Evolutionary conservation across 2,888 invertebrate genomes (phyloP).

Genomic region (Capitulum mitella): DNA sequence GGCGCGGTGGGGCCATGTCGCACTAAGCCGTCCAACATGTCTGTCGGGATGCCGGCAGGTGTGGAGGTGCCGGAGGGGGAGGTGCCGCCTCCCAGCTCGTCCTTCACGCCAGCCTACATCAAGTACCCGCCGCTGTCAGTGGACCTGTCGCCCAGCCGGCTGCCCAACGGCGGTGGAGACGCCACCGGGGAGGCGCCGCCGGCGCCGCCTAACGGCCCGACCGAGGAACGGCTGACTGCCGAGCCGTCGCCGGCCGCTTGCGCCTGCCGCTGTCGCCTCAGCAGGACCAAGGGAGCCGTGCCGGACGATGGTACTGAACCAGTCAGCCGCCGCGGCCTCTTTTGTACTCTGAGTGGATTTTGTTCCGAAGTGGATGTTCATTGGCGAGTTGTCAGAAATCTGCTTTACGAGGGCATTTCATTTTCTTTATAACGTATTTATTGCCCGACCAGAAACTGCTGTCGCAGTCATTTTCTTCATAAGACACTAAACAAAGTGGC

Average conservation of each 20-base stretch:
- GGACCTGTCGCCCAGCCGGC: constrained; percentile 9
- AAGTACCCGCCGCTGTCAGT: not conserved
- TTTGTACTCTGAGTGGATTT: too few relatives aligned
- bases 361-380: too few relatives aligned
- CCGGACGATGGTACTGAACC: not conserved
- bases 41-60: too few relatives aligned
- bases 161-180: not conserved
- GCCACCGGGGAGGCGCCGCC: not conserved
- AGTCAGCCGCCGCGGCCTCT: too few relatives aligned
- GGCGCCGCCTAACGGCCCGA: not conserved
- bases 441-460: too few relatives aligned
- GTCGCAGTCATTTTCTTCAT: too few relatives aligned
- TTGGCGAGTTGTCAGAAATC: too few relatives aligned
- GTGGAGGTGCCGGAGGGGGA: not conserved
- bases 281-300: not conserved
- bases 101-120: constrained; percentile 3
- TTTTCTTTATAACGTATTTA: too few relatives aligned
- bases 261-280: not conserved
- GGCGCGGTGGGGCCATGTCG: too few relatives aligned
- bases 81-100: not conserved
- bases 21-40: too few relatives aligned
- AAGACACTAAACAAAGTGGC: too few relatives aligned
- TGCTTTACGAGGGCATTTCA: too few relatives aligned
- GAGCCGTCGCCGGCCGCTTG: not conserved
- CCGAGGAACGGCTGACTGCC: not conserved